Percentiles rank a stretch among this genome's conserved stretches.
These are phyloP conservation scores for Pterocles orientalis DNA, from an alignment of 2,113 vertebrate genomes.

Conservation along the genomic window DNA sequence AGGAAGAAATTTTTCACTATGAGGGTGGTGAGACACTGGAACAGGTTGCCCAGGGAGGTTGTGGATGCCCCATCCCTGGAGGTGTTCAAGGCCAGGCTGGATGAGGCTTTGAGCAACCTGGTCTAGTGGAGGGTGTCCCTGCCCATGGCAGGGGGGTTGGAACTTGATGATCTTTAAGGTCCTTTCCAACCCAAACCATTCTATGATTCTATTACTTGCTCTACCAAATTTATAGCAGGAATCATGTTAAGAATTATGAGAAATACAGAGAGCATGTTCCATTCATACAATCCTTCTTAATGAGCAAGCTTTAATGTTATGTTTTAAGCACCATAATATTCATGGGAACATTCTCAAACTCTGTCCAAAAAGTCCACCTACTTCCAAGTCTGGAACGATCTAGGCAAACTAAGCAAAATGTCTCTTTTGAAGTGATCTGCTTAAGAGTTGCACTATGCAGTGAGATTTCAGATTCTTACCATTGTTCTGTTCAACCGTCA, in stretches of 20 bases:
- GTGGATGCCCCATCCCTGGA: no score
- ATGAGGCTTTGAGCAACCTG: no score
- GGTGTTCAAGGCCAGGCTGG: no score
- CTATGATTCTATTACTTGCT: neutral
- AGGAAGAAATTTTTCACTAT: no score
- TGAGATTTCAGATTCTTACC: slow-evolving; percentile 73
- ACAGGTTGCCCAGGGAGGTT: no score
- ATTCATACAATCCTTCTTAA: neutral
- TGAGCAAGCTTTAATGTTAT: neutral
- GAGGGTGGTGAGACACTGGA: no score
- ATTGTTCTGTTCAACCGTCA: slow-evolving; percentile 93
- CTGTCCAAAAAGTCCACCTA: neutral
- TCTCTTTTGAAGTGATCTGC: neutral
- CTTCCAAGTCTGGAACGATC: neutral
- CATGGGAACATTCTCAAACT: neutral
- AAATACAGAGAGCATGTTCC: neutral
- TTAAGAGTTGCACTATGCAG: neutral
- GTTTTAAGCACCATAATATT: neutral
- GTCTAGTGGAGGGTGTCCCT: no score
- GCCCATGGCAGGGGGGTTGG: no score
- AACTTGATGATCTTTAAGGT: no score
- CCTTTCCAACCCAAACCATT: no score
- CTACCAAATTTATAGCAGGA: neutral
- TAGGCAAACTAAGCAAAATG: neutral
- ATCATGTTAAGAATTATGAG: neutral